These are phyloP conservation scores for Cremastinae sp. DNA, from an alignment of 2,888 invertebrate species.

Conservation along the genomic window DNA sequence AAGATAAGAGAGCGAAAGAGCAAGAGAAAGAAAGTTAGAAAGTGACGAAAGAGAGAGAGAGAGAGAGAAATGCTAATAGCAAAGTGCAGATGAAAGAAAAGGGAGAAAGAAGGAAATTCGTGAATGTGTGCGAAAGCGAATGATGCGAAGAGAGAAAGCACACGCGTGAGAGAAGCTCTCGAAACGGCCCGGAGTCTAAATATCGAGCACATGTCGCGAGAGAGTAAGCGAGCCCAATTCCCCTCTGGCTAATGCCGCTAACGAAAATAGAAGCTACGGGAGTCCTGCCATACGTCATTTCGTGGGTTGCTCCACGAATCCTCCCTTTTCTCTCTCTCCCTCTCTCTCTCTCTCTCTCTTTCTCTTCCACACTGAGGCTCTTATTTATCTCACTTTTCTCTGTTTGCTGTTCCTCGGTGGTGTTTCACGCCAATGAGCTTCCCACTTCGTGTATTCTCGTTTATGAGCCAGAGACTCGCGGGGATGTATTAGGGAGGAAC, in stretches of 20 bases:
- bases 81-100: constrained; percentile 16
- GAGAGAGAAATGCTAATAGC: constrained; percentile 15
- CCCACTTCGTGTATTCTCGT: constrained; percentile 43
- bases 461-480: constrained; percentile 24
- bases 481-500: constrained; percentile 28
- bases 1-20: too few relatives aligned
- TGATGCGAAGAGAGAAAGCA: constrained; percentile 44
- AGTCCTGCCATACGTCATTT: constrained; percentile 76
- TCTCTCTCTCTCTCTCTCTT: constrained; percentile 8
- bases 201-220: constrained; percentile 77
- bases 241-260: constrained; percentile 67
- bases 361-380: neutral
- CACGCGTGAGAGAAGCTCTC: constrained; percentile 48
- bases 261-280: constrained; percentile 75
- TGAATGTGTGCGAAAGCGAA: constrained; percentile 35
- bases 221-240: constrained; percentile 59
- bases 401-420: constrained; percentile 66
- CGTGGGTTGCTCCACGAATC: constrained; percentile 49
- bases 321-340: constrained; percentile 22
- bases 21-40: too few relatives aligned
- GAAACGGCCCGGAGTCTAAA: constrained; percentile 70
- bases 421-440: constrained; percentile 58
- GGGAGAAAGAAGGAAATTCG: constrained; percentile 10
- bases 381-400: constrained; percentile 16
- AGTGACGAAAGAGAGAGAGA: constrained; percentile 11